Percentiles rank a stretch among this genome's conserved stretches.
Evolutionary conservation across 2,113 vertebrate species (phyloP).

Genomic region (Ageneiosus marmoratus): DNA sequence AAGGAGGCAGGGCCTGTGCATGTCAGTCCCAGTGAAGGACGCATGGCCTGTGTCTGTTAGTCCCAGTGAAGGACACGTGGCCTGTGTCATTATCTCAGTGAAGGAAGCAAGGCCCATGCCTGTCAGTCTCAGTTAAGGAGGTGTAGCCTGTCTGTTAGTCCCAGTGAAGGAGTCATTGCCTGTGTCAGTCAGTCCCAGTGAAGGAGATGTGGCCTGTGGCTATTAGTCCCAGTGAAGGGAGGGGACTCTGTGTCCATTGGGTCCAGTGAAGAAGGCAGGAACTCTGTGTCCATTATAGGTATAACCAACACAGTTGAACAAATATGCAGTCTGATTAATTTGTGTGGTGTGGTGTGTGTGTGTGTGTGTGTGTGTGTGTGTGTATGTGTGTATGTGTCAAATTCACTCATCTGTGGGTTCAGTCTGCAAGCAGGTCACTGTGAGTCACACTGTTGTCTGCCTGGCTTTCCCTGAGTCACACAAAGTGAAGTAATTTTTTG

Average conservation of each 20-base stretch:
- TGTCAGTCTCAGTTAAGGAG: not conserved
- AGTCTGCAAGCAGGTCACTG: not conserved
- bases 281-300: not conserved
- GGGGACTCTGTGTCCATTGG: not conserved
- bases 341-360: not conserved
- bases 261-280: not conserved
- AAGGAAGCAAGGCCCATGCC: not conserved
- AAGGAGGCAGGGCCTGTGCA: not conserved
- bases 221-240: not conserved
- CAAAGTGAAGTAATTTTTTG: conserved; percentile 1
- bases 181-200: not conserved
- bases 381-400: not conserved
- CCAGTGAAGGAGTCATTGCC: not conserved
- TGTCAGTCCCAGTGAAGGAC: not conserved
- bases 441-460: not conserved
- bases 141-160: not conserved
- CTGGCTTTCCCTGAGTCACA: not conserved
- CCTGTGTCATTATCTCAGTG: not conserved
- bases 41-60: not conserved
- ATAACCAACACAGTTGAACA: not conserved
- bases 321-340: not conserved
- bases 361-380: not conserved
- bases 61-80: not conserved
- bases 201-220: not conserved
- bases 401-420: not conserved